Evolutionary conservation across 2,113 vertebrate species (phyloP).

Genomic region (Tachysurus vachellii): DNA sequence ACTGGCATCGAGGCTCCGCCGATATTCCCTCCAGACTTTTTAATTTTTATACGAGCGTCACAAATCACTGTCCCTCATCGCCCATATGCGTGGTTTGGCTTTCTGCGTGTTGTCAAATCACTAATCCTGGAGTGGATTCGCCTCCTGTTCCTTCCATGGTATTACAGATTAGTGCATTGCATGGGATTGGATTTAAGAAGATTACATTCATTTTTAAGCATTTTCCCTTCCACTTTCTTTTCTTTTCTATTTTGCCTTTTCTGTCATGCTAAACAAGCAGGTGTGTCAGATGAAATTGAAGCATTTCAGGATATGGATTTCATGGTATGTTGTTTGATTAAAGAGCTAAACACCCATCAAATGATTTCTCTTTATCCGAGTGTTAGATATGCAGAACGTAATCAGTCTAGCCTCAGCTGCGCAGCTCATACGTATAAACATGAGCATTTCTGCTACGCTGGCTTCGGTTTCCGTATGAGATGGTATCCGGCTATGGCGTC

Average conservation of each 20-base stretch:
- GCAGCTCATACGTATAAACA: background rate
- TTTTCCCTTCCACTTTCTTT: background rate
- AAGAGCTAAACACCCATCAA: conserved; percentile 35
- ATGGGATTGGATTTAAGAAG: conserved; percentile 51
- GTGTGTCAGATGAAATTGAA: background rate
- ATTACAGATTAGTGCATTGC: conserved; percentile 54
- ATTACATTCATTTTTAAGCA: conserved; percentile 32
- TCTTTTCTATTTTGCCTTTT: conserved; percentile 35
- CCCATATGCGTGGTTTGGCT: conserved; percentile 31
- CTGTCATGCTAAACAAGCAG: conserved; percentile 15
- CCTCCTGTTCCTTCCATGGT: conserved; percentile 47
- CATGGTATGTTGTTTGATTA: conserved; percentile 19
- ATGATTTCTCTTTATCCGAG: conserved; percentile 33
- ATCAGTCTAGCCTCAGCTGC: background rate
- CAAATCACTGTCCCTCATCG: conserved; percentile 25
- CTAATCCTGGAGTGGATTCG: conserved; percentile 53
- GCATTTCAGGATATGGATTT: conserved; percentile 24
- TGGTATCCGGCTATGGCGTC: background rate
- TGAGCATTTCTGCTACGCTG: background rate
- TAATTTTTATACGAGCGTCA: conserved; percentile 13
- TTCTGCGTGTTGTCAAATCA: conserved; percentile 41
- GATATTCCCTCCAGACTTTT: conserved; percentile 22
- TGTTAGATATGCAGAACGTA: conserved; percentile 1
- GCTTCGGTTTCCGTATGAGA: background rate
- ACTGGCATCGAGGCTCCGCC: conserved; percentile 1